Conservation (phyloP, 2,113 vertebrate genomes). For the Polypterus bichir region DNA sequence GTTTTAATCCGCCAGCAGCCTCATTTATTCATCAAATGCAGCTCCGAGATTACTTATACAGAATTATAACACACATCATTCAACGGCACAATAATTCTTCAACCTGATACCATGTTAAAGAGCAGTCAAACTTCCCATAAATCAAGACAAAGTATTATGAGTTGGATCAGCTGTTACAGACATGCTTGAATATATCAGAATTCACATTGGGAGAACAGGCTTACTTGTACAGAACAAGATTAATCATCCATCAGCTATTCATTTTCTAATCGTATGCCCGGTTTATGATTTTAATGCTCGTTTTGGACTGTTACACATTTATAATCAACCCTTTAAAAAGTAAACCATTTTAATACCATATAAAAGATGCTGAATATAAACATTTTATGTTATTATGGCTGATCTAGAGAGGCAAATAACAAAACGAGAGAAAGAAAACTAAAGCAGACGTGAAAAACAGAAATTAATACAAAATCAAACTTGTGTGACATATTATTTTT, state of each 20-base stretch:
- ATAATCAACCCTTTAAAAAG: background rate
- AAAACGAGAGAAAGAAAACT: background rate
- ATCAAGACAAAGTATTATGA: constrained; percentile 8
- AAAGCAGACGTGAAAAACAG: background rate
- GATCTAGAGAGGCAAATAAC: background rate
- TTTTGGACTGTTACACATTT: background rate
- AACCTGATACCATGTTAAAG: constrained; percentile 14
- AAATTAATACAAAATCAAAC: background rate
- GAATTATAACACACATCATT: constrained; percentile 12
- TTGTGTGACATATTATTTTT: background rate
- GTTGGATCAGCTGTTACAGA: background rate
- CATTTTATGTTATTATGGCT: background rate
- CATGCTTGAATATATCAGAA: background rate
- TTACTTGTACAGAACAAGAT: background rate
- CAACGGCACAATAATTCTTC: constrained; percentile 13
- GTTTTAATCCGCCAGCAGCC: background rate
- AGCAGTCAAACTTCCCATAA: constrained; percentile 10
- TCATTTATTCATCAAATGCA: constrained; percentile 2
- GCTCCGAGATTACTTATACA: background rate
- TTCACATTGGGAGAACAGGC: background rate
- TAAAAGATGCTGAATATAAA: background rate
- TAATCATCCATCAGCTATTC: constrained; percentile 4
- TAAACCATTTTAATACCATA: background rate
- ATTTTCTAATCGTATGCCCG: background rate
- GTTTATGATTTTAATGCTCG: background rate